Base-by-base conservation (phyloP, 2,113 vertebrate genomes). In the Falco punctatus region DNA sequence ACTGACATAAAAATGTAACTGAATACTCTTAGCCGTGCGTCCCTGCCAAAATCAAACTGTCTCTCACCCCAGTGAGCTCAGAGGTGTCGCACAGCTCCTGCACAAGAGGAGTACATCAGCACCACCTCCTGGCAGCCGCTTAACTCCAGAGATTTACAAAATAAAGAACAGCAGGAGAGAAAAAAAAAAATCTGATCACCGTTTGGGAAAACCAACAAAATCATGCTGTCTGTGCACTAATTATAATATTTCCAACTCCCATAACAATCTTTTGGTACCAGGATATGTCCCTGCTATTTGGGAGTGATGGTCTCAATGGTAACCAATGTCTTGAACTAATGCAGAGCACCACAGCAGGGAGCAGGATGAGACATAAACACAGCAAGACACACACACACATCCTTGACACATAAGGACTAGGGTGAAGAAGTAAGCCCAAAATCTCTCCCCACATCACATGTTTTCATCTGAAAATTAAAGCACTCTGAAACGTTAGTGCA, bases 41-140 rank as follows among this genome's bases (percentile, higher is more conserved):
- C 35, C 61, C 58, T 91, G 92, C 32, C 73, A 57, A 66, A 92
- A 80, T 33, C 83, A 49, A 84, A 10, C 49, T 61, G n/a, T 23
- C 51, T 75, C 23, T 73, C 32, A 26, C 18, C 32, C 14, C 18
- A 7, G 18, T 2, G n/a, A 4, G 61, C 51, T 72, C 77, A 10
- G 61, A 62, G 35, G n/a, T 3, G 1, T 38, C 58, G 5, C 38
- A 10, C 30, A 32, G 51, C 32, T 78, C 33, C 55, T 46, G 59
- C 78, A 7, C 57, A 67, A 90, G 80, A 81, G 64, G 96, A 95
- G 51, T 80, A 10, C 96, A 3, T 55, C 84, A 97, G 97, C 96
- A 97, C 97, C 97, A 97, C 84, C 97, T 95, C 70, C 96, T 95
- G 97, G 95, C 61, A 90, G 49, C 62, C 52, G 4, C 35, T 6